Percentiles rank a stretch among this genome's conserved stretches.
Conservation (phyloP, 2,888 invertebrate species). For the Xestia xanthographa region DNA sequence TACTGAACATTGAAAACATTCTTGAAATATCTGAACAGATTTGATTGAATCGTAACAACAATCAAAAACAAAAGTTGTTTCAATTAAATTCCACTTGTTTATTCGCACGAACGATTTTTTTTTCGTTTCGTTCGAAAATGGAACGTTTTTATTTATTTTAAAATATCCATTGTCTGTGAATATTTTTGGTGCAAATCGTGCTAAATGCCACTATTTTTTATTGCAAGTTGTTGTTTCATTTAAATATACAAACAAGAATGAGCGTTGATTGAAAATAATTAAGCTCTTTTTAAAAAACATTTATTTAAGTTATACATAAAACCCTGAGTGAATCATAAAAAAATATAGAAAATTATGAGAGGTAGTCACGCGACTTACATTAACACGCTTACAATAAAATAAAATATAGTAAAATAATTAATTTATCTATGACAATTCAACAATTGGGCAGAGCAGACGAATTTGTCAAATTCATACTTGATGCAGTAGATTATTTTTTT, state of each 20-base stretch:
- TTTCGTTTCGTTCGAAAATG: constrained; percentile 66
- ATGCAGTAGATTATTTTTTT: neutral
- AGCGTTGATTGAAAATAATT: neutral
- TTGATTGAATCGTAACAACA: constrained; percentile 69
- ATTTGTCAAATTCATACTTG: neutral
- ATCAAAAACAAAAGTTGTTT: constrained; percentile 73
- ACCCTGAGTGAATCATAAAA: neutral
- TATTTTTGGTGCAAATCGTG: constrained; percentile 41
- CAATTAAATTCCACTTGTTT: constrained; percentile 80
- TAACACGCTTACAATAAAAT: neutral
- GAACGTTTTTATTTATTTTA: constrained; percentile 71
- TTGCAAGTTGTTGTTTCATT: constrained; percentile 3
- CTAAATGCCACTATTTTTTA: constrained; percentile 29
- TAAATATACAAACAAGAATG: neutral
- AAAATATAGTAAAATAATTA: neutral
- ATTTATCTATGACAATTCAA: neutral
- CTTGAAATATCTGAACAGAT: constrained; percentile 53
- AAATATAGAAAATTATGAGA: neutral
- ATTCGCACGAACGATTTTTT: constrained; percentile 71
- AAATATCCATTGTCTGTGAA: constrained; percentile 27
- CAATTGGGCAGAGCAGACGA: neutral
- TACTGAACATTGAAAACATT: constrained; percentile 51
- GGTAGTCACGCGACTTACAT: neutral
- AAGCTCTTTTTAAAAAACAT: neutral
- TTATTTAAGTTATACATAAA: neutral